These are phyloP conservation scores for Portevinia maculata DNA, from an alignment of 2,888 invertebrate species.

Conservation along the genomic window DNA sequence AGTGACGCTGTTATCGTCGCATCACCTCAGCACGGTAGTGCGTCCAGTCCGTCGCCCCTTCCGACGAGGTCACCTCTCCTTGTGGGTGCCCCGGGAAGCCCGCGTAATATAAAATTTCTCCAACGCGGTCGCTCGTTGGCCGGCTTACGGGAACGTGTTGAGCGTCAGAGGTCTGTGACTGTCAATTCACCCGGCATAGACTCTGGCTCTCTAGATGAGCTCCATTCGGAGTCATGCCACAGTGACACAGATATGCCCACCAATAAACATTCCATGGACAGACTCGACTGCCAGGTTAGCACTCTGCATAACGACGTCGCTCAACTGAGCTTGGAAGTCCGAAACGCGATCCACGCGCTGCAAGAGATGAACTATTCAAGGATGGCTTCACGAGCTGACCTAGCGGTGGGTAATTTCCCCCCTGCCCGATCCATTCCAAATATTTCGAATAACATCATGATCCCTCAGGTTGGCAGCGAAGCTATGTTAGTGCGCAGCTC, in stretches of 20 bases:
- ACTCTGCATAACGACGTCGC: constrained; percentile 93
- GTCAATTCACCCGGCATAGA: constrained; percentile 83
- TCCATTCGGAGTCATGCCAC: constrained; percentile 84
- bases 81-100: constrained; percentile 79
- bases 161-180: constrained; percentile 87
- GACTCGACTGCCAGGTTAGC: constrained; percentile 91
- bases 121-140: constrained; percentile 83
- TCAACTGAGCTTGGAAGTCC: constrained; percentile 92
- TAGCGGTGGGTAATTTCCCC: constrained; percentile 84
- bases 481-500: constrained; percentile 88
- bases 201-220: constrained; percentile 85
- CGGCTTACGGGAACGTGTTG: constrained; percentile 86
- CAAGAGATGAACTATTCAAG: constrained; percentile 90
- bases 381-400: constrained; percentile 79
- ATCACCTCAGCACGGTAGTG: constrained; percentile 80
- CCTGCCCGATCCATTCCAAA: constrained; percentile 94
- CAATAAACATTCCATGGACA: constrained; percentile 85
- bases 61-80: constrained; percentile 79
- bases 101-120: constrained; percentile 81
- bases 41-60: constrained; percentile 77
- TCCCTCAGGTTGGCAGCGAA: constrained; percentile 78
- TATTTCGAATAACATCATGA: constrained; percentile 83
- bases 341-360: constrained; percentile 92
- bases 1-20: constrained; percentile 87
- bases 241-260: constrained; percentile 74